Conservation (phyloP, 1,140 invertebrate species). For the Bombus pyrosoma region DNA sequence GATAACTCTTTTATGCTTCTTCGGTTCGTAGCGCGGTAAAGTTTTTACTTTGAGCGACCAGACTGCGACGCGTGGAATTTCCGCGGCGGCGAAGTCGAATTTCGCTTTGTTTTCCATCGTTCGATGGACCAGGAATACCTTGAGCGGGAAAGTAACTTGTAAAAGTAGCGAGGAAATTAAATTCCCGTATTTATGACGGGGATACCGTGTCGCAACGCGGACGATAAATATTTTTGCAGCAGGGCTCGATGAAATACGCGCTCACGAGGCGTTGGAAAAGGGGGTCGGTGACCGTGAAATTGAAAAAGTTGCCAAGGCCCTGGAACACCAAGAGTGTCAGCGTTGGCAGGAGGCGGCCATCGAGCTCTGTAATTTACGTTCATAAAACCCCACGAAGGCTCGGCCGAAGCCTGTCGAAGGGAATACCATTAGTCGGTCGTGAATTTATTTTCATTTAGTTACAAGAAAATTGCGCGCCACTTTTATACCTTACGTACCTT, state of each 20-base stretch:
- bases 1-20: slow-evolving; percentile 71
- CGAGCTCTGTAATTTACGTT: slow-evolving; percentile 82
- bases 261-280: no score
- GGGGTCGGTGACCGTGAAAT: slow-evolving; percentile 71
- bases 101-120: background rate
- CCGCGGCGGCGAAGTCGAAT: background rate
- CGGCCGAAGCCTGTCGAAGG: slow-evolving; percentile 63
- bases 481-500: slow-evolving; percentile 38
- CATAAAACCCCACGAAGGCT: slow-evolving; percentile 76
- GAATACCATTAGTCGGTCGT: slow-evolving; percentile 74
- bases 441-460: slow-evolving; percentile 82
- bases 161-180: background rate
- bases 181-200: background rate
- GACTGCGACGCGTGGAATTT: slow-evolving; percentile 17
- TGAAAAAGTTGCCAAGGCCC: slow-evolving; percentile 76
- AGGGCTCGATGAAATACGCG: background rate
- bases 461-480: slow-evolving; percentile 77
- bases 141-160: no score
- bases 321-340: slow-evolving; percentile 76
- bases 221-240: background rate
- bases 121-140: background rate
- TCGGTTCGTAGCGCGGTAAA: slow-evolving; percentile 58
- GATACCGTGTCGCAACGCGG: background rate
- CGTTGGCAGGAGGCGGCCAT: slow-evolving; percentile 77
- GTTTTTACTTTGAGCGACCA: slow-evolving; percentile 63